A percentile compares a stretch with the other conserved stretches of the same genome.
phyloP scores from a whole-genome alignment of 2,888 invertebrate genomes.

The Pachliopta kotzebuea region DNA sequence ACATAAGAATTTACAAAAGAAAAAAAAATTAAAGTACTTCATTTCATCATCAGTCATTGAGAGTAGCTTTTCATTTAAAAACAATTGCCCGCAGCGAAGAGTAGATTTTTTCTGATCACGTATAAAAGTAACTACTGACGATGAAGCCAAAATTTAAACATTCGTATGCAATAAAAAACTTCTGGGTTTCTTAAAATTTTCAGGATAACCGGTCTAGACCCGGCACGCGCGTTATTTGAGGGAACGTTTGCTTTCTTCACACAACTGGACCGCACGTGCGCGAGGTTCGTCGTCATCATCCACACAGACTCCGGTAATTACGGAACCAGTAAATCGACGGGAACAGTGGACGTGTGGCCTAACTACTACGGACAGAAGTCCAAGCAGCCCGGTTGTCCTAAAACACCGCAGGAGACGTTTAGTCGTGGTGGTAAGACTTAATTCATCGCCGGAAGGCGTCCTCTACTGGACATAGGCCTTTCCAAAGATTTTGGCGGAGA shows the following conservation, averaged over 20 bases:
- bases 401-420: constrained; percentile 54
- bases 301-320: constrained; percentile 83
- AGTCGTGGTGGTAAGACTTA: constrained; percentile 52
- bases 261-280: constrained; percentile 72
- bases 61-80: too few species aligned
- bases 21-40: too few species aligned
- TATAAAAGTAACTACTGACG: too few species aligned
- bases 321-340: constrained; percentile 71
- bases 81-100: too few species aligned
- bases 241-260: constrained; percentile 54
- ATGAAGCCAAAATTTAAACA: background rate
- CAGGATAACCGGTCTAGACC: constrained; percentile 81
- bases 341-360: constrained; percentile 82
- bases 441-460: background rate
- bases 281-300: constrained; percentile 82
- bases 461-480: too few species aligned
- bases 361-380: constrained; percentile 64
- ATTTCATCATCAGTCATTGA: too few species aligned
- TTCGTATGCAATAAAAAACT: background rate
- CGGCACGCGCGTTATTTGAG: constrained; percentile 80
- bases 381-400: constrained; percentile 78
- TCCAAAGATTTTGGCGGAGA: too few species aligned
- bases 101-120: too few species aligned
- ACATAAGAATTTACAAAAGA: too few species aligned
- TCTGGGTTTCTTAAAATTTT: background rate